Evolutionary conservation across 2,888 invertebrate species (phyloP).

Genomic region (Philhelius pedissequus): DNA sequence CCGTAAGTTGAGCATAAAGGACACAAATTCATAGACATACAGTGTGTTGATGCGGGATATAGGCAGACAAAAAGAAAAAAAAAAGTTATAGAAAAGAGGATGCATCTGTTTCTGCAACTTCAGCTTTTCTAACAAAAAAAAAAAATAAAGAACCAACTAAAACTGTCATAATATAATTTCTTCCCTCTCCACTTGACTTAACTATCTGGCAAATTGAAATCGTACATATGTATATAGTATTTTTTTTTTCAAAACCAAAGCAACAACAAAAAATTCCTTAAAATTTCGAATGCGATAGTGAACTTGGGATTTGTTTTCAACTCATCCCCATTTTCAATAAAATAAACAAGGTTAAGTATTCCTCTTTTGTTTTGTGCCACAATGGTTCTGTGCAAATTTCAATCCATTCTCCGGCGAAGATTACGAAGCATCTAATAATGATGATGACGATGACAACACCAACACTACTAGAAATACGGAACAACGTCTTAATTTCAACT

Average conservation of each 20-base stretch:
- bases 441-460: background rate
- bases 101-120: constrained; percentile 29
- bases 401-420: background rate
- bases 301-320: constrained; percentile 42
- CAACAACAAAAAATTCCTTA: background rate
- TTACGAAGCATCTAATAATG: background rate
- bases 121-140: background rate
- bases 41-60: background rate
- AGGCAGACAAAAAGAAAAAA: background rate
- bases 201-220: constrained; percentile 10
- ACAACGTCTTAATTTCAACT: constrained; percentile 54
- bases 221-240: too few species aligned
- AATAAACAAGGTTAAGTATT: constrained; percentile 18
- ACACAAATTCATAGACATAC: background rate
- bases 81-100: constrained; percentile 13
- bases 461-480: background rate
- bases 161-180: constrained; percentile 17
- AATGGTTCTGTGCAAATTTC: constrained; percentile 12
- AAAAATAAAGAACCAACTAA: background rate
- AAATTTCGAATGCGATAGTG: constrained; percentile 46
- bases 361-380: background rate
- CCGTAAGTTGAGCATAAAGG: background rate
- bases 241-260: background rate
- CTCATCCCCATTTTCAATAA: constrained; percentile 41
- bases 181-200: background rate